phyloP scores from a whole-genome alignment of 2,888 invertebrate species.

The Theretra japonica region DNA sequence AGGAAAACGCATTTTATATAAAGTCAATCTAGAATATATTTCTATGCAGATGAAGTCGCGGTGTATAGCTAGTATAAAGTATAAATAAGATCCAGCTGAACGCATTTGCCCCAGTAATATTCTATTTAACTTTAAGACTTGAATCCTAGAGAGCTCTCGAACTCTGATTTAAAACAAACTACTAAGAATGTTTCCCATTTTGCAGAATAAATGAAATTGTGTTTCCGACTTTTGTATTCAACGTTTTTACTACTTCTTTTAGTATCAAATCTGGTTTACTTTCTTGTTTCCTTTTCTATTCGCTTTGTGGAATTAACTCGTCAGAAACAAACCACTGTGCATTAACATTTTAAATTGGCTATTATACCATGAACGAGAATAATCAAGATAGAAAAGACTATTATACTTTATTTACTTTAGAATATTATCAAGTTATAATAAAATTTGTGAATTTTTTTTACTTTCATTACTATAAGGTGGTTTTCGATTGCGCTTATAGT shows the following conservation, averaged over 20 bases:
- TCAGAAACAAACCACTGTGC: not conserved
- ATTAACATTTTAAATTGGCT: not conserved
- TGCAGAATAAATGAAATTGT: conserved; percentile 16
- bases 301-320: conserved; percentile 9
- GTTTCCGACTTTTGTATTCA: not conserved
- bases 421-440: no score
- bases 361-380: not conserved
- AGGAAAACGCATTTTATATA: no score
- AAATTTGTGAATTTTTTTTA: no score
- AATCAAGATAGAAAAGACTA: not conserved
- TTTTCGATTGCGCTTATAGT: no score
- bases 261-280: not conserved
- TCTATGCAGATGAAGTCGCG: no score
- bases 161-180: conserved; percentile 7
- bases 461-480: no score
- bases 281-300: not conserved
- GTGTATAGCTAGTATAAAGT: no score
- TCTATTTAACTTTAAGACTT: not conserved
- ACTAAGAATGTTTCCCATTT: not conserved
- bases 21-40: no score
- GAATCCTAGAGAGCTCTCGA: not conserved
- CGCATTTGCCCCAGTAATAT: not conserved
- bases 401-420: no score
- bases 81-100: not conserved
- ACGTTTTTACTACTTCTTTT: not conserved